These are phyloP conservation scores for Trachelus troglodyta DNA, from an alignment of 2,888 invertebrate species.

Conservation along the genomic window DNA sequence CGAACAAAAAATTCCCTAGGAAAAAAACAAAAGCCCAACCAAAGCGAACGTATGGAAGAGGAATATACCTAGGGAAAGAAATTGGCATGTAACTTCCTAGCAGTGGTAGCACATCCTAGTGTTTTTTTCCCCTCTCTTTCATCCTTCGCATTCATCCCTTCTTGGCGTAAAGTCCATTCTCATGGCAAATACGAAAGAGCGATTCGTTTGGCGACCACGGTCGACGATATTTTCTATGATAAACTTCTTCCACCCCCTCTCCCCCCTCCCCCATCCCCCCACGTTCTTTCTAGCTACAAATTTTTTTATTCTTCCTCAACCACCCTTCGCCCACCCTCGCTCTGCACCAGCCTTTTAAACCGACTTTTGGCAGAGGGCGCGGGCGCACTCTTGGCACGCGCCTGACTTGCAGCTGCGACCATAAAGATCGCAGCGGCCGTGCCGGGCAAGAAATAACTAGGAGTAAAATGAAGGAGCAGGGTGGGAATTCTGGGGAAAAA, in stretches of 20 bases:
- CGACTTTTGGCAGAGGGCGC: constrained; percentile 6
- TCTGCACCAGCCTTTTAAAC: not conserved
- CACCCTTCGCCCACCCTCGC: not conserved
- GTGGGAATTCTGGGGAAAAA: constrained; percentile 5
- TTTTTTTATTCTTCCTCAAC: not conserved
- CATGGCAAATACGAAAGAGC: not conserved
- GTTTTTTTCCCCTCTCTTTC: not conserved
- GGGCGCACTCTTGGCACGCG: constrained; percentile 19
- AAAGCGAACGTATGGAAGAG: not conserved
- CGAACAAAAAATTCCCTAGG: not conserved
- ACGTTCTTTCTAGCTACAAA: not conserved
- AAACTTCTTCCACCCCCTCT: not conserved
- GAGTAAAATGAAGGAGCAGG: not conserved
- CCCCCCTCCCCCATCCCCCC: not conserved
- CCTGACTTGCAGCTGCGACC: constrained; percentile 16
- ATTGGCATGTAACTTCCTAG: not conserved
- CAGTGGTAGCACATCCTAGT: not conserved
- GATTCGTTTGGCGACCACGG: not conserved
- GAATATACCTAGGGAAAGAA: not conserved
- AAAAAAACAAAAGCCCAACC: not conserved
- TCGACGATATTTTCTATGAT: not conserved
- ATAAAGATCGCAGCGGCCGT: constrained; percentile 20
- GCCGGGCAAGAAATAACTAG: constrained; percentile 12
- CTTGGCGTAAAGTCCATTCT: not conserved
- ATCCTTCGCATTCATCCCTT: not conserved